These are phyloP conservation scores for Periophthalmus magnuspinnatus DNA, from an alignment of 2,797 vertebrate species.

Conservation along the genomic window DNA sequence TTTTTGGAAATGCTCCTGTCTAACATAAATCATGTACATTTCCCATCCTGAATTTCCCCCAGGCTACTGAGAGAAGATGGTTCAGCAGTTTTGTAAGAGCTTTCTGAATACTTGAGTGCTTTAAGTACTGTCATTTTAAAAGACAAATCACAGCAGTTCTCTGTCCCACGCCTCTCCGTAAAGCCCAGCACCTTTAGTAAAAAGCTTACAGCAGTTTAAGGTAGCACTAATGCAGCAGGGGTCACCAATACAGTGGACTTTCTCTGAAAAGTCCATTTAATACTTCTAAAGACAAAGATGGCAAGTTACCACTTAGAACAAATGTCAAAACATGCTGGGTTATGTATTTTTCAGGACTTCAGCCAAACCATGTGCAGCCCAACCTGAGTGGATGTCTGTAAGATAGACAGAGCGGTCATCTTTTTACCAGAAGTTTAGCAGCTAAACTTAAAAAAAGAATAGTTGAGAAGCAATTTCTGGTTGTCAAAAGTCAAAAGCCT, in stretches of 20 bases:
- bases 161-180: background rate
- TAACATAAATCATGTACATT: background rate
- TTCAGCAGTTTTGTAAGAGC: conserved; percentile 31
- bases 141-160: conserved; percentile 24
- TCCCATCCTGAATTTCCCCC: conserved; percentile 4
- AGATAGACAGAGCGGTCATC: background rate
- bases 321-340: background rate
- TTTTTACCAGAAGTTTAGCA: no score
- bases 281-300: background rate
- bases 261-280: conserved; percentile 10
- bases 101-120: conserved; percentile 24
- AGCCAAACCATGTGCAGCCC: background rate
- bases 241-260: conserved; percentile 15
- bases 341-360: background rate
- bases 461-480: background rate
- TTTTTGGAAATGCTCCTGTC: background rate
- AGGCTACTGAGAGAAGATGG: background rate
- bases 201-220: conserved; percentile 21
- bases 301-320: background rate
- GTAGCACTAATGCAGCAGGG: conserved; percentile 40
- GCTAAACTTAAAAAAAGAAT: no score
- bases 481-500: no score
- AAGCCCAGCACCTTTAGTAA: conserved; percentile 21
- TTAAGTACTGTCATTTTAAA: conserved; percentile 18
- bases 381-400: background rate